A percentile compares a stretch with the other conserved stretches of the same genome.
phyloP scores from a whole-genome alignment of 2,888 invertebrate genomes.

The Drosophila mayaguana region DNA sequence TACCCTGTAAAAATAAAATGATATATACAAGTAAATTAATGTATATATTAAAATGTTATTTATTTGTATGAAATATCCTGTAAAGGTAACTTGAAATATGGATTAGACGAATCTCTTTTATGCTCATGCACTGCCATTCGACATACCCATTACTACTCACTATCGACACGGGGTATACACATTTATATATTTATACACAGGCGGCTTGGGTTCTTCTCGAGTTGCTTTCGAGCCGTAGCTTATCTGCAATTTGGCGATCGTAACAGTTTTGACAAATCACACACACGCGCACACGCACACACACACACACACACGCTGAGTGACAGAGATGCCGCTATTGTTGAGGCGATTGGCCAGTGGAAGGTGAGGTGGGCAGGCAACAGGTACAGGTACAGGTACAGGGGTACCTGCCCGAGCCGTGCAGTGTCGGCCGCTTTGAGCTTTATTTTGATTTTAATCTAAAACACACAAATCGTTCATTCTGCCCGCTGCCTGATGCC shows the following conservation, averaged over 20 bases:
- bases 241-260: constrained; percentile 77
- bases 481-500: constrained; percentile 49
- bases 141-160: not conserved
- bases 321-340: constrained; percentile 54
- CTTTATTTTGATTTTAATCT: constrained; percentile 81
- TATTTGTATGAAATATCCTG: too few relatives aligned
- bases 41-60: too few relatives aligned
- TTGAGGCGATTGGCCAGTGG: constrained; percentile 39
- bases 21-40: too few relatives aligned
- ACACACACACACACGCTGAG: constrained; percentile 16
- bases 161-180: constrained; percentile 24
- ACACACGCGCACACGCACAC: constrained; percentile 31
- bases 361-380: not conserved
- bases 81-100: too few relatives aligned
- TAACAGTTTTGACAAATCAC: constrained; percentile 80
- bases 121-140: not conserved
- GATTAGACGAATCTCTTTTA: too few relatives aligned
- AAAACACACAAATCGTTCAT: constrained; percentile 81
- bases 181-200: constrained; percentile 14
- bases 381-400: constrained; percentile 8
- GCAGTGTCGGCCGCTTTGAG: constrained; percentile 71
- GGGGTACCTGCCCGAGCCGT: constrained; percentile 55
- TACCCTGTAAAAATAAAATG: too few relatives aligned
- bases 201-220: constrained; percentile 29
- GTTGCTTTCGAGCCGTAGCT: constrained; percentile 41